phyloP scores from a whole-genome alignment of 1,140 invertebrate species.

The Tetragonula clypearis region DNA sequence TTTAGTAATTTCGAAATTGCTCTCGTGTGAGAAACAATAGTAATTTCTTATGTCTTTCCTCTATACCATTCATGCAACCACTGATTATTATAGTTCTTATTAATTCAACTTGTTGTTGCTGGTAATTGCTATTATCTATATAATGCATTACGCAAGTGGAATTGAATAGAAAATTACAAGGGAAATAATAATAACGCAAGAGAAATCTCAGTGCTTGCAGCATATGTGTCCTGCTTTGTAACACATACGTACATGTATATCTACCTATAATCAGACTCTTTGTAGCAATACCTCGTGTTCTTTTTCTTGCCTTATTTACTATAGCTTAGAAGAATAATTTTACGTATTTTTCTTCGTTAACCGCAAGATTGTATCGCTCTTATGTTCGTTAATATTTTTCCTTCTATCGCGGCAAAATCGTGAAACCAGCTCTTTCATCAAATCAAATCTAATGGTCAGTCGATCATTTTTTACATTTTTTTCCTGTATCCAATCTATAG shows the following conservation, averaged over 20 bases:
- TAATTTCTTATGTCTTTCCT: background rate
- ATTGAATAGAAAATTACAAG: background rate
- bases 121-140: too few relatives aligned
- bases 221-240: background rate
- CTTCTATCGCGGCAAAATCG: background rate
- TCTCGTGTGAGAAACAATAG: background rate
- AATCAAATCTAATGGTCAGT: background rate
- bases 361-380: background rate
- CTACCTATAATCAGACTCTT: background rate
- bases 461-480: background rate
- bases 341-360: background rate
- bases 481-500: background rate
- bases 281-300: background rate
- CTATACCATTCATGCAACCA: background rate
- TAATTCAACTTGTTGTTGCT: background rate
- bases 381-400: background rate
- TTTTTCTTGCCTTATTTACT: background rate
- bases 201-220: background rate
- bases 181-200: background rate
- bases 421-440: background rate
- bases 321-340: background rate
- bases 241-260: background rate
- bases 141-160: background rate
- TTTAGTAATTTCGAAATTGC: background rate
- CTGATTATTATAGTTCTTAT: background rate